Conservation (phyloP, 2,797 vertebrate genomes). For the Octomys mimax region DNA sequence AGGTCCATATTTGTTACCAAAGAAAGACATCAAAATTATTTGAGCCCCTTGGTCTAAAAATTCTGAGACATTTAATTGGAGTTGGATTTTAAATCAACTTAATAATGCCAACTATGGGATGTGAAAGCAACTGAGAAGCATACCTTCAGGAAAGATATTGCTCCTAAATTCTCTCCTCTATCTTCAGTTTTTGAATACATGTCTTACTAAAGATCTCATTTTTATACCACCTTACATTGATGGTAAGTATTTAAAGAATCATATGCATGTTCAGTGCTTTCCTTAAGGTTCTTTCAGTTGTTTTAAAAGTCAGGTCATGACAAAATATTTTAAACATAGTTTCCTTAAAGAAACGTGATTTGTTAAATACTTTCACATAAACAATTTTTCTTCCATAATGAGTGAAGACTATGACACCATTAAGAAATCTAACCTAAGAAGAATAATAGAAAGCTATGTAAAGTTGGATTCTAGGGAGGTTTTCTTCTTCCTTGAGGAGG, state of each 20-base stretch:
- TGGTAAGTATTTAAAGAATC: neutral
- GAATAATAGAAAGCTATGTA: neutral
- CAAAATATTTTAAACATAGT: neutral
- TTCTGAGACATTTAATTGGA: neutral
- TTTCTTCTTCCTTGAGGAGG: neutral
- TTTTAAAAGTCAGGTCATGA: neutral
- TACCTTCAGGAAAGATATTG: neutral
- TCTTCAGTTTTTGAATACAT: neutral
- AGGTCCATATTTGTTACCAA: conserved; percentile 15
- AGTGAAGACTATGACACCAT: neutral
- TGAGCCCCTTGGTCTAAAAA: conserved; percentile 1
- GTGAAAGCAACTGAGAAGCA: neutral
- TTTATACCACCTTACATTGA: neutral
- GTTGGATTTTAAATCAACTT: neutral
- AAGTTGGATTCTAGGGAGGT: neutral
- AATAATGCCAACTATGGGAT: neutral
- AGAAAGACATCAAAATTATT: neutral
- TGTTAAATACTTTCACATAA: neutral
- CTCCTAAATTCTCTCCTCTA: neutral
- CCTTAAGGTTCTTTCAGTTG: neutral
- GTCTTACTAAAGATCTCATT: neutral
- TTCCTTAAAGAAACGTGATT: conserved; percentile 42
- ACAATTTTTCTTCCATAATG: conserved; percentile 7
- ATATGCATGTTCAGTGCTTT: neutral
- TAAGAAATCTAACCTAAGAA: neutral